Evolutionary conservation across 2,113 vertebrate genomes (phyloP), one percentile per base, ranked within the genome.

Genomic region (Trogon surrucura): DNA sequence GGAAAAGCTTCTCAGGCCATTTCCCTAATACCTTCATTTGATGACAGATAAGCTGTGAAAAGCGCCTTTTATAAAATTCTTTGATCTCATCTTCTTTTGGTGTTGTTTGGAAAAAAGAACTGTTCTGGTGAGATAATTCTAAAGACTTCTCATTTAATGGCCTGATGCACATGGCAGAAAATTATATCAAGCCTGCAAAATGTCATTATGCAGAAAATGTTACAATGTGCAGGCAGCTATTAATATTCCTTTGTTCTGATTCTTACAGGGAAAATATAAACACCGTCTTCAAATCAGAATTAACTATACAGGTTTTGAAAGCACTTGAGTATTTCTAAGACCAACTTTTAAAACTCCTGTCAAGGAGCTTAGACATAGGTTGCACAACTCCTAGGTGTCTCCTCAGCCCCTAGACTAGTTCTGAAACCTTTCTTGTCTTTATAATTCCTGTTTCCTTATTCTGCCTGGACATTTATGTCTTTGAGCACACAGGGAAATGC

Each of bases 11-110:
- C 96, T 97, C 90, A 69, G 81, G 51, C 71, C 82, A 61, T 92
- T 96, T 96, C 88, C 88, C 91, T 97, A 97, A 97, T 91, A 91
- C 93, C 93, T 96, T 97, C 96, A 96, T 97, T 84, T 94, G 92
- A 95, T 96, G 96, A 95, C 80, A 97, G 97, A 90, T 77, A 96
- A 96, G 96, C 93, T 71, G 11, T 85, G 84, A 95, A 96, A 84
- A 53, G 53, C 0, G 19, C 61, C 65, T 96, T 96, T 94, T 74
- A 95, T 94, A 93, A 91, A 95, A 90, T 93, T 93, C 97, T 97
- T 97, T 98, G 96, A 98, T 97, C 96, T 96, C 69, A 83, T 96
- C 95, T 92, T 95, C 87, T 95, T 84, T 92, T 73, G 64, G 82
- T 80, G 89, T 72, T 92, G 88, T 93, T 96, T 90, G 77, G 84